Percentiles rank a stretch among this genome's conserved stretches.
Conservation (phyloP, 2,797 vertebrate genomes). For the Cynopterus sphinx region DNA sequence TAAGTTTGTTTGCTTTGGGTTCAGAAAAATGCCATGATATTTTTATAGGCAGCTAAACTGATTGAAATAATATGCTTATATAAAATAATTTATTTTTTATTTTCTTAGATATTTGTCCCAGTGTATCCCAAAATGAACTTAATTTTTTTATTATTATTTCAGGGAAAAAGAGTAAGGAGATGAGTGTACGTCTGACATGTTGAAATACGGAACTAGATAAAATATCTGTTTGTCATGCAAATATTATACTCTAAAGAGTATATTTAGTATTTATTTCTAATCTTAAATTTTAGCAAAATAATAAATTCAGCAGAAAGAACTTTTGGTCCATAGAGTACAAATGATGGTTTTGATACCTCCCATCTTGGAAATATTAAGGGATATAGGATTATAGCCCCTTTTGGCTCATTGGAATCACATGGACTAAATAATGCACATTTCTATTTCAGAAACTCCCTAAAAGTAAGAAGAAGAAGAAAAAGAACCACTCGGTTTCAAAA, state of each 20-base stretch:
- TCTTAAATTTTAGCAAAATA: constrained; percentile 31
- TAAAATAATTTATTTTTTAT: constrained; percentile 13
- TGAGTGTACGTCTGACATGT: neutral
- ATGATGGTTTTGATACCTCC: neutral
- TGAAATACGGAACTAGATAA: constrained; percentile 23
- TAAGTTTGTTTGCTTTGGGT: constrained; percentile 23
- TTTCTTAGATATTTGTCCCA: neutral
- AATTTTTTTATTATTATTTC: neutral
- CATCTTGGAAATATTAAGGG: neutral
- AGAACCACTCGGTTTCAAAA: neutral
- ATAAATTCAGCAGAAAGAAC: neutral
- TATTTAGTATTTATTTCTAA: constrained; percentile 45
- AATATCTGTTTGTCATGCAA: neutral
- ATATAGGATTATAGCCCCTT: neutral
- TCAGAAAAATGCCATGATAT: constrained; percentile 32
- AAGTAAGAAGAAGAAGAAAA: neutral
- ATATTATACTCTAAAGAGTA: neutral
- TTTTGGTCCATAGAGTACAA: neutral
- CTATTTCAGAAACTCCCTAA: constrained; percentile 24
- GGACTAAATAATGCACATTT: neutral
- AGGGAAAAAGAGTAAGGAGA: neutral
- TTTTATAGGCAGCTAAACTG: neutral
- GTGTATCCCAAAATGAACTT: neutral
- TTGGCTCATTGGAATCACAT: neutral
- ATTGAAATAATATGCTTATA: neutral